Base-by-base conservation (phyloP, 2,888 invertebrate genomes). In the Dendrolimus houi region DNA sequence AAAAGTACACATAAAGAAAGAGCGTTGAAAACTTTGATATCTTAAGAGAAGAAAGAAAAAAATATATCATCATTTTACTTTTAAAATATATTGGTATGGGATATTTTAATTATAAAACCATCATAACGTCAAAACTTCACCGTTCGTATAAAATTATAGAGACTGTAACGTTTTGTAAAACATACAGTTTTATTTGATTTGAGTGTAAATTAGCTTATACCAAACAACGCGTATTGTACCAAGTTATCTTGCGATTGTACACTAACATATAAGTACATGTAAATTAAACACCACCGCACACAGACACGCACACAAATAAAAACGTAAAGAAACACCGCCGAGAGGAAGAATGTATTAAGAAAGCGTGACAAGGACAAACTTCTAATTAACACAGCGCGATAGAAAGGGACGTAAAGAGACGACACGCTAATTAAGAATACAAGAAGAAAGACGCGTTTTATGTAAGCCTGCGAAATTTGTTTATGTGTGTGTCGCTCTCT, bases 371-470 rank as follows among this genome's bases (percentile, higher is more conserved):
- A 87, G 73, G 92, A 92, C 83, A 72, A 78, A 70, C 75, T 81
- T 79, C 83, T 88, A 88, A 87, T 87, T 89, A 90, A 82, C 85
- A 82, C 82, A 70, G 65, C 68, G 62, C 54, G 89, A 67, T 77
- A 65, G 87, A 92, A 79, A 80, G 83, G 75, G 92, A 90, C 75
- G 62, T 76, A 52, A 57, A 63, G 61, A 79, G 62, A 75, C 85
- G 86, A 82, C 89, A 92, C 92, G 92, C 93, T 93, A 93, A 93
- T 93, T 93, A 93, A 93, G 93, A 93, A 93, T 93, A 92, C 92
- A 86, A 91, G 93, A 93, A 93, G 93, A 92, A 93, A 93, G 86
- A 86, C 92, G 84, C 83, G 82, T 88, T 86, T 85, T 87, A 89
- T 86, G 83, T 88, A 85, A 90, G 74, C 64, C 70, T 68, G 64